These are phyloP conservation scores for Otis tarda DNA, from an alignment of 2,113 vertebrate genomes.

Conservation along the genomic window DNA sequence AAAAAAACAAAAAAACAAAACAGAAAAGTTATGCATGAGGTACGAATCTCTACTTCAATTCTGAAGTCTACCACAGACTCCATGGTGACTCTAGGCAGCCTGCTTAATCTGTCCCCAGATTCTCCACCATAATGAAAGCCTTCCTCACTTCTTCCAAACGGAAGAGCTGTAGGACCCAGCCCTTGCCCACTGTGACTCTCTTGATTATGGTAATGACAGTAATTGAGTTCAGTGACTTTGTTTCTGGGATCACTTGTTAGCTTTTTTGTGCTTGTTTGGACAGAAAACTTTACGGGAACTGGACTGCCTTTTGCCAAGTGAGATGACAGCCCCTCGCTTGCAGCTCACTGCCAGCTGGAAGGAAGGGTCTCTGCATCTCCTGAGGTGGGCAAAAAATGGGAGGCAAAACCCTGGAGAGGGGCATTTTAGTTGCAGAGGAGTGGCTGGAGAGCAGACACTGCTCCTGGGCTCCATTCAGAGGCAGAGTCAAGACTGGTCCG, in stretches of 20 bases:
- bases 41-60: neutral
- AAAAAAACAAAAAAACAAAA: too few species aligned
- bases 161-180: neutral
- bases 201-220: neutral
- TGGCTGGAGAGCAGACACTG: neutral
- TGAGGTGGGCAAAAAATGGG: neutral
- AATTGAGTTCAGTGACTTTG: neutral
- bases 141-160: neutral
- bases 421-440: neutral
- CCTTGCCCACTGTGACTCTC: neutral
- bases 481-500: neutral
- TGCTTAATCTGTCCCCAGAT: neutral
- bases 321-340: accelerated
- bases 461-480: neutral
- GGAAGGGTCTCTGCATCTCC: neutral
- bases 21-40: neutral
- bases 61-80: neutral
- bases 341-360: neutral
- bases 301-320: neutral
- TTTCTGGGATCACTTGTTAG: neutral
- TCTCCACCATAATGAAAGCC: neutral
- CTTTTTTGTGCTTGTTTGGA: neutral
- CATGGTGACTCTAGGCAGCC: neutral
- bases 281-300: neutral
- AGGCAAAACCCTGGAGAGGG: accelerated